Evolutionary conservation across 2,797 vertebrate genomes (phyloP).

Genomic region (Nannoperca australis): DNA sequence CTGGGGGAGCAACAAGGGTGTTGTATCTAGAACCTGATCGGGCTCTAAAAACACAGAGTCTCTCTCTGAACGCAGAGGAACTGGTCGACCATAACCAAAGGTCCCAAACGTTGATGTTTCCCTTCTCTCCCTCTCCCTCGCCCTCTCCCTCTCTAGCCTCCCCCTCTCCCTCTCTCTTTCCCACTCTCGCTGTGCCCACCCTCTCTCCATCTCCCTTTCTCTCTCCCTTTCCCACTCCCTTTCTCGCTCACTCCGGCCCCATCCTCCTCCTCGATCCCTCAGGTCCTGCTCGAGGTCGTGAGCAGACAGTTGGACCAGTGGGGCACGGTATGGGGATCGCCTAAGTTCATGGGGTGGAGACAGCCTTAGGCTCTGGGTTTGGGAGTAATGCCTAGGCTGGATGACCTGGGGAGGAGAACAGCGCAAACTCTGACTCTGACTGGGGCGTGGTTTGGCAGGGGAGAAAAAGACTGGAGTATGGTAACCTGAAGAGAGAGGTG

Average conservation of each 20-base stretch:
- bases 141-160: slow-evolving; percentile 76
- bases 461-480: slow-evolving; percentile 86
- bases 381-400: slow-evolving; percentile 82
- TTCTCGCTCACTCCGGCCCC: slow-evolving; percentile 76
- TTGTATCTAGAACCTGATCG: slow-evolving; percentile 79
- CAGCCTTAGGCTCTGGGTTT: slow-evolving; percentile 81
- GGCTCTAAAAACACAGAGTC: slow-evolving; percentile 80
- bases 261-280: slow-evolving; percentile 72
- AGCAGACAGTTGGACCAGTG: slow-evolving; percentile 79
- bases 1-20: slow-evolving; percentile 80
- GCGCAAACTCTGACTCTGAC: slow-evolving; percentile 84
- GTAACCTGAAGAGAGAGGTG: slow-evolving; percentile 85
- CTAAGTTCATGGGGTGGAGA: slow-evolving; percentile 77
- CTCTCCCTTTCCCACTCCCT: slow-evolving; percentile 78
- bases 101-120: slow-evolving; percentile 78
- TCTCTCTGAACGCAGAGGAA: slow-evolving; percentile 74
- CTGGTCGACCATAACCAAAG: slow-evolving; percentile 73
- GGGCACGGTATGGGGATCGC: slow-evolving; percentile 75
- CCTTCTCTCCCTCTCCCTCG: slow-evolving; percentile 77
- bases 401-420: slow-evolving; percentile 81
- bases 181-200: slow-evolving; percentile 81
- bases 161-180: slow-evolving; percentile 80
- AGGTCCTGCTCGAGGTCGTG: slow-evolving; percentile 80
- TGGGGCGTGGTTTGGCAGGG: slow-evolving; percentile 83
- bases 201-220: slow-evolving; percentile 79